Conservation (phyloP, 2,113 vertebrate species). For the Tachysurus fulvidraco region DNA sequence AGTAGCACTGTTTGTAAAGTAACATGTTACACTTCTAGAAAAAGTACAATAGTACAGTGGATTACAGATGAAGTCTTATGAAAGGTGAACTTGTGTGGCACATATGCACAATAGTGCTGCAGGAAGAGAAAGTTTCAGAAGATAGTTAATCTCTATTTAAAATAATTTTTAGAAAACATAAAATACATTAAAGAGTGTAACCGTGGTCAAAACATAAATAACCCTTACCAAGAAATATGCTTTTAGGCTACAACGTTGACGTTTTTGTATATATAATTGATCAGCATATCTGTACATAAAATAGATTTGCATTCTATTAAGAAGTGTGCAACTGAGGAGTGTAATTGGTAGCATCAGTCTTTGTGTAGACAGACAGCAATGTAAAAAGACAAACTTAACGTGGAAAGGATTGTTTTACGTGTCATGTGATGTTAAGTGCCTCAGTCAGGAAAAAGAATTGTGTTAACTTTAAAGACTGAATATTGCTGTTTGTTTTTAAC, state of each 20-base stretch:
- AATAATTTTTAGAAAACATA: background rate
- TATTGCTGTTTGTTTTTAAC: background rate
- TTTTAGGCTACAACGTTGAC: background rate
- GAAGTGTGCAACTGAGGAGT: background rate
- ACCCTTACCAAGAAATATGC: background rate
- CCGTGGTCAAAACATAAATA: background rate
- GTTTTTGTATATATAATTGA: background rate
- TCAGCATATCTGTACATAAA: background rate
- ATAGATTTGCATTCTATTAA: background rate
- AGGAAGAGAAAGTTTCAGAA: background rate
- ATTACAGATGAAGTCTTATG: background rate
- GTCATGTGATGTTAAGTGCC: conserved; percentile 43
- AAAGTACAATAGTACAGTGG: background rate
- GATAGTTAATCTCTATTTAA: background rate
- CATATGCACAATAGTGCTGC: background rate
- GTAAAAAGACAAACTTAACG: background rate
- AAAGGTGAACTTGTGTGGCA: background rate
- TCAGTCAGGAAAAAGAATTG: conserved; percentile 1
- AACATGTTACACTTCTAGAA: background rate
- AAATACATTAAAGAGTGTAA: background rate
- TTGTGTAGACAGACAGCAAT: background rate
- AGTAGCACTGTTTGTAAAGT: background rate
- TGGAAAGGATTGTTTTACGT: background rate
- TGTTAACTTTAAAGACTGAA: background rate
- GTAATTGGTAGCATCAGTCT: background rate